Conservation (phyloP, 2,888 invertebrate genomes). For the Scaptomyza tumidula region DNA sequence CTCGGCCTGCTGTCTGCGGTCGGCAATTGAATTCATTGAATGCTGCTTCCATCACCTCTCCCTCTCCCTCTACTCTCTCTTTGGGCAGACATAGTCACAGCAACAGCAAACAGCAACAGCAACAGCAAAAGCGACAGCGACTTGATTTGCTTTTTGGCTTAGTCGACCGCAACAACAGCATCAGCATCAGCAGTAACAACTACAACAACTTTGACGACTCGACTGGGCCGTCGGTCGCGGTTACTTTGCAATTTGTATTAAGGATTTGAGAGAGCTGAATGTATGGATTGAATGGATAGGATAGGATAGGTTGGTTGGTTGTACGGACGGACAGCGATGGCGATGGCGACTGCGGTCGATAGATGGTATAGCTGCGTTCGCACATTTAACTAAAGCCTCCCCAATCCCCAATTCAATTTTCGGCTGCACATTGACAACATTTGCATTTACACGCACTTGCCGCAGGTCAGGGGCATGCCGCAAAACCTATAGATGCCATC, state of each 20-base stretch:
- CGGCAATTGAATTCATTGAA: constrained; percentile 78
- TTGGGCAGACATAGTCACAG: constrained; percentile 33
- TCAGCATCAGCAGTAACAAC: constrained; percentile 26
- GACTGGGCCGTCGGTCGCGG: constrained; percentile 65
- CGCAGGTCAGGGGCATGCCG: constrained; percentile 65
- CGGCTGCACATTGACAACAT: constrained; percentile 72
- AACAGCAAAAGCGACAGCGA: constrained; percentile 37
- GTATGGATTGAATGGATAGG: constrained; percentile 3
- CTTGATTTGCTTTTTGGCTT: constrained; percentile 71
- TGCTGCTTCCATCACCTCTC: constrained; percentile 20
- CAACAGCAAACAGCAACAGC: constrained; percentile 10
- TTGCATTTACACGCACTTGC: constrained; percentile 77
- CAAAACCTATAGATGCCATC: constrained; percentile 44
- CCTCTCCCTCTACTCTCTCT: background rate
- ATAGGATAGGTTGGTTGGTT: no score
- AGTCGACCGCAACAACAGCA: constrained; percentile 69
- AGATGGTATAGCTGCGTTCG: constrained; percentile 30
- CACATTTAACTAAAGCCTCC: constrained; percentile 63
- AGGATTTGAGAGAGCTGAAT: constrained; percentile 63
- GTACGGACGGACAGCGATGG: no score
- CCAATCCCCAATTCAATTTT: constrained; percentile 67
- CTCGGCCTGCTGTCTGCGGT: constrained; percentile 66
- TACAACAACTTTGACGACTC: constrained; percentile 51
- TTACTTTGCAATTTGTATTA: constrained; percentile 83
- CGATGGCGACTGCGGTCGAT: constrained; percentile 49